Base-by-base conservation (phyloP, 2,113 vertebrate genomes). In the Passerina amoena region DNA sequence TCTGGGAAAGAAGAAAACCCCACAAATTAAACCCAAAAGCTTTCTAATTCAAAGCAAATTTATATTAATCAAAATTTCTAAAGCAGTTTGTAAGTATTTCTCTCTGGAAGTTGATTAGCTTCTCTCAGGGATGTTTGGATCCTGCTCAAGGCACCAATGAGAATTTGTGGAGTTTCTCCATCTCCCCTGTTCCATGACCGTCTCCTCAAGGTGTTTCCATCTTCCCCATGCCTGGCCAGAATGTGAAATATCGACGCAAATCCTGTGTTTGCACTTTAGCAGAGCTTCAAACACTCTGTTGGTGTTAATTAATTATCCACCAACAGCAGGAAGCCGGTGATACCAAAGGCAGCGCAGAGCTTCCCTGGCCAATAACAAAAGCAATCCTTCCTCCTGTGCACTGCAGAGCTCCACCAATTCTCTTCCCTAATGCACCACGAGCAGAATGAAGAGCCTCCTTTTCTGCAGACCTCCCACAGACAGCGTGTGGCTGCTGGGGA, bases 141-240 rank as follows among this genome's bases (percentile, higher is more conserved):
- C 38, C 76, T 73, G 30, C 80, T 81, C 33, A 33, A 35, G 60
- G 47, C 35, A 87, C n/a, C 0, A 0, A 40, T 19, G 53, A 28
- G 22, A 33, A 51, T 47, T 56, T 0, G 0, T 1, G 1, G 11
- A 40, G 57, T 50, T 51, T 51, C 57, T 83, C 24, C 35, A 70
- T 28, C 37, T 71, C 35, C 60, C 38, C 33, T 51, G 19, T 60
- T 21, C 80, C 48, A 21, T 5, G 24, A 18, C 10, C 64, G 12
- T 38, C 40, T 86, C 63, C 79, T 77, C 54, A 7, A 57, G 33
- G 38, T 54, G 48, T 17, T 87, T 82, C 51, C 54, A 48, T 3
- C 57, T 51, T 44, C 44, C 60, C 37, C 1, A 1, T 2, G 28
- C 30, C 87, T 27, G 6, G 12, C 35, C 42, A 61, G 71, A 82